Base-by-base conservation (phyloP, 2,888 invertebrate genomes). In the Lepas anatifera region DNA sequence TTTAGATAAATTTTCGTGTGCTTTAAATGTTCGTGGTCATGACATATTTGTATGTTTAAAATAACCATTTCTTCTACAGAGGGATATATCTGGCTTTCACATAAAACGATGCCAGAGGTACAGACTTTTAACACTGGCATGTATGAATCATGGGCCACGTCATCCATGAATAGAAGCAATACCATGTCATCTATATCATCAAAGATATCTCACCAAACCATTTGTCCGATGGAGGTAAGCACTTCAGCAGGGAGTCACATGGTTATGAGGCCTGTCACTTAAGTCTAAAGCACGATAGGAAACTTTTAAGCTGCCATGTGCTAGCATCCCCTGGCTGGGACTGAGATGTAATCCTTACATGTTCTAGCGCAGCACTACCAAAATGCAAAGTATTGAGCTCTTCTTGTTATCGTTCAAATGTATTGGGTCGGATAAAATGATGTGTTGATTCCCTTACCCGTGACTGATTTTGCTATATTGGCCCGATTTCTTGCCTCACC, bases 21-120 rank as follows among this genome's bases (percentile, higher is more conserved):
- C n/a, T n/a, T n/a, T n/a, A n/a, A n/a, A n/a, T n/a, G n/a, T n/a
- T n/a, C n/a, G n/a, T n/a, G n/a, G n/a, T n/a, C n/a, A n/a, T n/a
- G n/a, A n/a, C n/a, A n/a, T n/a, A n/a, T n/a, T n/a, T 3, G 1
- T 41, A 3, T 41, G 10, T 41, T 39, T 39, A 39, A 39, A 39
- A 41, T 41, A 41, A 41, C 10, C 4, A 41, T 13, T 4, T 1
- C 4, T 13, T 4, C 41, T 13, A 4, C 16, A 41, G 10, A 16
- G 41, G 4, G 1, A 16, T 41, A 41, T 1, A 41, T 41, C 11
- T 41, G 16, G 41, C 41, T 41, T 41, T 13, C 10, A 41, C 16
- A 1, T 41, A 41, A 41, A 39, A 41, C 16, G 2, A 48, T 48
- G 48, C 25, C 73, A 70, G 75, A 74, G 71, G 72, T 70, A 70